A percentile compares a stretch with the other conserved stretches of the same genome.
Evolutionary conservation across 2,797 vertebrate species (phyloP).

Genomic region (Crenichthys baileyi): DNA sequence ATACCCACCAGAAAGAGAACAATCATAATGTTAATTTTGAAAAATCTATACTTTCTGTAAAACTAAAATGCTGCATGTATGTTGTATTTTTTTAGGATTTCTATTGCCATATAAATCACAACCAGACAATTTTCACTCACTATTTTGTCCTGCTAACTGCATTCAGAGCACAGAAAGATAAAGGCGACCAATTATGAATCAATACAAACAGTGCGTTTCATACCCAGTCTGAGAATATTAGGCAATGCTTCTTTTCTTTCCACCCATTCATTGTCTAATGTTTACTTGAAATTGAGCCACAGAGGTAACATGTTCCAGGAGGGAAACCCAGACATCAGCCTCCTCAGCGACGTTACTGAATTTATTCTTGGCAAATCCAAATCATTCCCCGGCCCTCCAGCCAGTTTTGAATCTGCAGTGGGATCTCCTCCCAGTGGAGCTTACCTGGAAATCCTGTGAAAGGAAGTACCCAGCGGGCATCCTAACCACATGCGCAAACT

Average conservation of each 20-base stretch:
- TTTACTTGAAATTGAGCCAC: neutral
- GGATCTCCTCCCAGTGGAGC: neutral
- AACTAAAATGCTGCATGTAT: neutral
- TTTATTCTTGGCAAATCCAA: neutral
- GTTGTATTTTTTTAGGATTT: neutral
- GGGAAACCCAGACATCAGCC: neutral
- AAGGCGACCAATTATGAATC: neutral
- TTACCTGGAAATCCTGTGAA: neutral
- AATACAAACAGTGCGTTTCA: too few species aligned
- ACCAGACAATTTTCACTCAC: neutral
- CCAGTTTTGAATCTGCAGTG: neutral
- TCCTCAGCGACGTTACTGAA: neutral
- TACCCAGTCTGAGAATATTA: neutral
- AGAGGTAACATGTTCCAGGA: neutral
- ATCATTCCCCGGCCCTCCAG: slow-evolving; percentile 1
- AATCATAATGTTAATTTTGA: too few species aligned
- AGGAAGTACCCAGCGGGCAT: neutral
- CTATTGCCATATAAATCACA: neutral
- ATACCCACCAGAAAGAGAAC: neutral
- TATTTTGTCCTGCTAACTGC: neutral
- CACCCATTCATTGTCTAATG: neutral
- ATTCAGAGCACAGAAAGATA: neutral
- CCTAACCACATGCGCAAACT: neutral
- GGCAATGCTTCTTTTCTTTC: neutral
- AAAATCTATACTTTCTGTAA: neutral